These are phyloP conservation scores for Drosophila maculinotata DNA, from an alignment of 2,888 invertebrate genomes.

Conservation along the genomic window DNA sequence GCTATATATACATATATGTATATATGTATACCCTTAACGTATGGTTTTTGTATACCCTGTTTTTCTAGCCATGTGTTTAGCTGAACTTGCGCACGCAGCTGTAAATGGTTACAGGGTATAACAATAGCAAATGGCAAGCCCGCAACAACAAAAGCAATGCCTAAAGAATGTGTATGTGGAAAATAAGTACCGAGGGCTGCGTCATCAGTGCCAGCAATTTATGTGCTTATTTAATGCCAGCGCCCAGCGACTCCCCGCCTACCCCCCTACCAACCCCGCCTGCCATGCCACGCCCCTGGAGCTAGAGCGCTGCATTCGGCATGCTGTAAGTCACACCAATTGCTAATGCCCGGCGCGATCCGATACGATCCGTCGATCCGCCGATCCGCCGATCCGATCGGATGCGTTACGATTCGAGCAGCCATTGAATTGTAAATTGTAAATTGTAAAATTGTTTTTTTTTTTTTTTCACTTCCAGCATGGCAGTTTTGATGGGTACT, in stretches of 20 bases:
- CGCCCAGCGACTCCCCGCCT: conserved; percentile 10
- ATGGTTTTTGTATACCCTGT: too few species aligned
- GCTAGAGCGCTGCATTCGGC: conserved; percentile 44
- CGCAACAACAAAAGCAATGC: conserved; percentile 21
- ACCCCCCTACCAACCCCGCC: not conserved
- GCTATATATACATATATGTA: too few species aligned
- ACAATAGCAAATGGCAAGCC: conserved; percentile 19
- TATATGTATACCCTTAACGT: too few species aligned
- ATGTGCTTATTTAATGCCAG: conserved; percentile 67
- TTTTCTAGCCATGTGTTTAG: too few species aligned
- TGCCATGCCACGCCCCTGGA: conserved; percentile 52
- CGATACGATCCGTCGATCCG: conserved; percentile 19
- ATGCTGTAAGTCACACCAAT: conserved; percentile 73
- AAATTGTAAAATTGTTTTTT: conserved; percentile 41
- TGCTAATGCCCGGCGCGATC: conserved; percentile 51
- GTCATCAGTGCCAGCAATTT: conserved; percentile 68
- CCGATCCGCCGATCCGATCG: conserved; percentile 6
- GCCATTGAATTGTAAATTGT: conserved; percentile 76
- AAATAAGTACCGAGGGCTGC: conserved; percentile 50
- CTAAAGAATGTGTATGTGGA: conserved; percentile 48
- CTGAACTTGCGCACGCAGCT: too few species aligned
- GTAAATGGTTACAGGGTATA: too few species aligned
- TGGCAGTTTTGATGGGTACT: too few species aligned
- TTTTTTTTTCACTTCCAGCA: conserved; percentile 9
- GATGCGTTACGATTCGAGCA: conserved; percentile 20